Evolutionary conservation across 2,888 invertebrate genomes (phyloP).

Genomic region (Tachina lurida): DNA sequence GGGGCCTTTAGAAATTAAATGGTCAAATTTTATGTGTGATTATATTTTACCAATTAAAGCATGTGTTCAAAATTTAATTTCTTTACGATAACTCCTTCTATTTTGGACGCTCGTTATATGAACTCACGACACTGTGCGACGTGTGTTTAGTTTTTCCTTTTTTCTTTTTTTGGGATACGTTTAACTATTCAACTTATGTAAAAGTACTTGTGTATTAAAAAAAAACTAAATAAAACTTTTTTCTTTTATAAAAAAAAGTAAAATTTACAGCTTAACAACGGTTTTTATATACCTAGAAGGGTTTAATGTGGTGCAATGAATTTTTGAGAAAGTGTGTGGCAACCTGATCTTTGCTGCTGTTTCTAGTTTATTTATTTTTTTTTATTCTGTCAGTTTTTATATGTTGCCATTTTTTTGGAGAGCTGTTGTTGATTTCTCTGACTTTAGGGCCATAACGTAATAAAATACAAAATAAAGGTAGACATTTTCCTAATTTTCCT

Average conservation of each 20-base stretch:
- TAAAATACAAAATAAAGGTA: slow-evolving; percentile 36
- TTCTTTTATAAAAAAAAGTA: slow-evolving; percentile 24
- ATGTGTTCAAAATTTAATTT: too few species aligned
- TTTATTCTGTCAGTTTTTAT: slow-evolving; percentile 17
- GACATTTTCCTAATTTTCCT: background rate
- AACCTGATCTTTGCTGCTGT: slow-evolving; percentile 44
- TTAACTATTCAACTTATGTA: too few species aligned
- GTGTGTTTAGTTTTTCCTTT: background rate
- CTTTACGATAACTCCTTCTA: too few species aligned
- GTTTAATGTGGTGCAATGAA: slow-evolving; percentile 54
- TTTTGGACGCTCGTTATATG: too few species aligned
- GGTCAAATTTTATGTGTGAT: too few species aligned
- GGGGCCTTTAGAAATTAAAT: too few species aligned
- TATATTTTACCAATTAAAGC: too few species aligned
- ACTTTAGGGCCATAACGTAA: slow-evolving; percentile 47
- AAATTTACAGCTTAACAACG: slow-evolving; percentile 58
- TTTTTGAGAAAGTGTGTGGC: slow-evolving; percentile 29
- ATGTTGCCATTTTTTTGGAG: slow-evolving; percentile 23
- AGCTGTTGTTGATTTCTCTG: slow-evolving; percentile 37
- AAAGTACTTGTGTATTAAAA: background rate
- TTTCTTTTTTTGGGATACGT: background rate
- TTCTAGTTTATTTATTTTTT: slow-evolving; percentile 13
- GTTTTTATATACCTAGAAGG: slow-evolving; percentile 37
- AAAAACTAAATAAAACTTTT: slow-evolving; percentile 30
- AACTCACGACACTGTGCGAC: too few species aligned